Conservation (phyloP, 1,140 invertebrate species). For the Meloidogyne hapla region DNA sequence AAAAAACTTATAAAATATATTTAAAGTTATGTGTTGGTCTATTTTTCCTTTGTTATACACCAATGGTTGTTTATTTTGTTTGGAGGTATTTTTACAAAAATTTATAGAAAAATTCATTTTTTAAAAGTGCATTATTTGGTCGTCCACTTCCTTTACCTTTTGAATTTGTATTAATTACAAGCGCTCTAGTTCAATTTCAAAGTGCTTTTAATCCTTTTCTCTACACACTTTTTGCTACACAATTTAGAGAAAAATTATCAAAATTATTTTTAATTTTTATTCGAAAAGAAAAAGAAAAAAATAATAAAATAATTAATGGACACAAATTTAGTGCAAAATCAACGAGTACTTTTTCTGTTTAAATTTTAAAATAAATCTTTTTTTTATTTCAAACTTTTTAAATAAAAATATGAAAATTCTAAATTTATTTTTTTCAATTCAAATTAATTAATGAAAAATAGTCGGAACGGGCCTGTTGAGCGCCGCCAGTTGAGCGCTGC, state of each 20-base stretch:
- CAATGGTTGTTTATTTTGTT: constrained; percentile 19
- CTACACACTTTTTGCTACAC: constrained; percentile 29
- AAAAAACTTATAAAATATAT: not conserved
- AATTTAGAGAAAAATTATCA: constrained; percentile 28
- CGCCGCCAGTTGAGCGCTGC: no score
- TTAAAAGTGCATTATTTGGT: constrained; percentile 18
- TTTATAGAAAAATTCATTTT: not conserved
- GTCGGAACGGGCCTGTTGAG: no score
- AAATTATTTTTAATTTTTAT: constrained; percentile 5
- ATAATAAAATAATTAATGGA: not conserved
- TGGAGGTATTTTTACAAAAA: not conserved
- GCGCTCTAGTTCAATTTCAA: constrained; percentile 30
- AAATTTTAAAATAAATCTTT: not conserved
- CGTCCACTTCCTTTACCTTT: constrained; percentile 25
- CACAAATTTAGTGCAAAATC: not conserved
- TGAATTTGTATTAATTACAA: constrained; percentile 32
- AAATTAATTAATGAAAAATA: no score
- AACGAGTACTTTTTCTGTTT: constrained; percentile 18
- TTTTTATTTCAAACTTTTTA: no score
- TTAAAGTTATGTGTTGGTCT: not conserved
- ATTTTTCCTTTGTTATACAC: constrained; percentile 23
- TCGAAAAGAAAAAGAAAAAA: not conserved
- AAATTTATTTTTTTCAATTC: no score
- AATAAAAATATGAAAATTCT: no score
- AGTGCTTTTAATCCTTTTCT: constrained; percentile 31